Evolutionary conservation across 2,888 invertebrate species (phyloP).

Genomic region (Leptarthrus brevirostris): DNA sequence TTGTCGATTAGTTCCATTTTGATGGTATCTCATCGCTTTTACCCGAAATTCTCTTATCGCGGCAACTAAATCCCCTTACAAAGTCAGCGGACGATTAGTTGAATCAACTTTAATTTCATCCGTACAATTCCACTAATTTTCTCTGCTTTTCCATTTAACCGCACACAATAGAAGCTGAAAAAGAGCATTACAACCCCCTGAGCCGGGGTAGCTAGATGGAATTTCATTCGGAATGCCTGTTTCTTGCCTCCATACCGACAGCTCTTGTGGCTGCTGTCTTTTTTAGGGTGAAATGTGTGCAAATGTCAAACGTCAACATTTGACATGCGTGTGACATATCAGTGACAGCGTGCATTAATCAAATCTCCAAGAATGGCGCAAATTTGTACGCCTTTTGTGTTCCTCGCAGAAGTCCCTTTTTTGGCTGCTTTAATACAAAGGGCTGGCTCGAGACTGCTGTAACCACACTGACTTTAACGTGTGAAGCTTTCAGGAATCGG

Average conservation of each 20-base stretch:
- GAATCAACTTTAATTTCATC: slow-evolving; percentile 46
- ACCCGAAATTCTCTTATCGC: slow-evolving; percentile 28
- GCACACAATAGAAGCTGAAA: slow-evolving; percentile 41
- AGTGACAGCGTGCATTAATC: slow-evolving; percentile 69
- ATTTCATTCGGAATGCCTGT: slow-evolving; percentile 24
- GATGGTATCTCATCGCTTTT: slow-evolving; percentile 7
- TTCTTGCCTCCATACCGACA: slow-evolving; percentile 22
- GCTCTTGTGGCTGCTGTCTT: slow-evolving; percentile 26
- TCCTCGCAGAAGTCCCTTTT: slow-evolving; percentile 36
- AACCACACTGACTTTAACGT: slow-evolving; percentile 2
- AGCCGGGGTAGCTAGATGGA: background rate
- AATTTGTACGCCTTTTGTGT: slow-evolving; percentile 57
- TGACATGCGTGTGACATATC: slow-evolving; percentile 69
- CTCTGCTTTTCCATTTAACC: slow-evolving; percentile 56
- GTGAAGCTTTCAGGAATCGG: slow-evolving; percentile 13
- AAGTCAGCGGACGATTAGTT: slow-evolving; percentile 22
- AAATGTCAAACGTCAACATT: slow-evolving; percentile 68
- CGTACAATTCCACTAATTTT: slow-evolving; percentile 55
- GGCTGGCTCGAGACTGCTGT: background rate
- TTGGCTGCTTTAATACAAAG: background rate
- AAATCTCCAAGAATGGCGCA: slow-evolving; percentile 63
- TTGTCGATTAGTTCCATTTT: slow-evolving; percentile 37
- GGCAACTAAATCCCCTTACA: slow-evolving; percentile 7
- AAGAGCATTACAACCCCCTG: slow-evolving; percentile 8
- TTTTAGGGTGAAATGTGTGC: slow-evolving; percentile 50